These are phyloP conservation scores for Caenorhabditis sinica DNA, from an alignment of 2,888 invertebrate genomes.

Conservation along the genomic window DNA sequence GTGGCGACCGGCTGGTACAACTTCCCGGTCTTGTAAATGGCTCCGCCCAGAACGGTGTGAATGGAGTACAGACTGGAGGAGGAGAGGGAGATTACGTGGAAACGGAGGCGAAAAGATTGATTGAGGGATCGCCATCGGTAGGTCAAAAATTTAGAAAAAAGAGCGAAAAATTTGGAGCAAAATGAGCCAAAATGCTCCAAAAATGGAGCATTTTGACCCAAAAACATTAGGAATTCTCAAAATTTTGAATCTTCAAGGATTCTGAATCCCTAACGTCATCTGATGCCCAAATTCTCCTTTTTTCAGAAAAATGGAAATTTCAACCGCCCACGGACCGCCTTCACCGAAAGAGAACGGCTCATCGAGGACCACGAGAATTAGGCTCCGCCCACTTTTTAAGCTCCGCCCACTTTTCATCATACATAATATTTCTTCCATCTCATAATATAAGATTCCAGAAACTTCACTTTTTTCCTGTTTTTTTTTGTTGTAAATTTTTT, in stretches of 20 bases:
- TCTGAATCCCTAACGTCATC: not conserved
- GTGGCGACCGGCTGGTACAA: constrained; percentile 24
- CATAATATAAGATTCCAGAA: not conserved
- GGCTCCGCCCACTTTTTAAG: not conserved
- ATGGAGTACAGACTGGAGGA: not conserved
- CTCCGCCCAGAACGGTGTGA: no score
- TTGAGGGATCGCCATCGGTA: constrained; percentile 47
- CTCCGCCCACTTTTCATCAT: not conserved
- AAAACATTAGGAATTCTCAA: not conserved
- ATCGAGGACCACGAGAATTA: constrained; percentile 29
- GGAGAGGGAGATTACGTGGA: constrained; percentile 35
- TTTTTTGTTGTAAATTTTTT: no score
- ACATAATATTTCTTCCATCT: not conserved
- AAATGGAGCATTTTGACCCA: not conserved
- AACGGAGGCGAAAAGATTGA: constrained; percentile 2
- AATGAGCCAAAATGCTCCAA: not conserved
- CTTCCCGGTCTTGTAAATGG: constrained; percentile 17
- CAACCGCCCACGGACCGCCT: not conserved
- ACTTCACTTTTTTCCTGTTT: no score
- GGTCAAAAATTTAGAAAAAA: not conserved
- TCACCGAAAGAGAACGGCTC: constrained; percentile 34
- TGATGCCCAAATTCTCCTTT: not conserved
- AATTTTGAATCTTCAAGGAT: not conserved
- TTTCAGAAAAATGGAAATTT: constrained; percentile 47
- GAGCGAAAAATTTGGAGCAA: no score